Evolutionary conservation across 1,140 invertebrate genomes (phyloP).

Genomic region (Temnothorax longispinosus): DNA sequence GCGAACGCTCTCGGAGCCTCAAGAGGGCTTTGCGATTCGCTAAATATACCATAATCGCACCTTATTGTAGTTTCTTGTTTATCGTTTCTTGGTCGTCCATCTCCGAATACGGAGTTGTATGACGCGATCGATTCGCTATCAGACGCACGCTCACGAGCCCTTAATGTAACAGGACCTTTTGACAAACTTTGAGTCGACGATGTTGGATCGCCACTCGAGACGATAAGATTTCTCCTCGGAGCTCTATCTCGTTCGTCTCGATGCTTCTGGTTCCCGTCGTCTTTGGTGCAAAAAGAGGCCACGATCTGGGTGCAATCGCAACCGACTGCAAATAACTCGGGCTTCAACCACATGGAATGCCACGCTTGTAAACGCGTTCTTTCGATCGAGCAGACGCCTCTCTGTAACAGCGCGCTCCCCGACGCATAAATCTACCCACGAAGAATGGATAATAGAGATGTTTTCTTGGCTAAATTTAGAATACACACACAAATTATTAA

Average conservation of each 20-base stretch:
- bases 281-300: slow-evolving; percentile 70
- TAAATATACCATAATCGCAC: background rate
- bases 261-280: slow-evolving; percentile 31
- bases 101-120: background rate
- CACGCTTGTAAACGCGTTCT: slow-evolving; percentile 62
- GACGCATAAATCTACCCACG: background rate
- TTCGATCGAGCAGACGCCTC: slow-evolving; percentile 45
- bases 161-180: background rate
- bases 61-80: background rate
- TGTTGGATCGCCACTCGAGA: background rate
- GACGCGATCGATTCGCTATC: background rate
- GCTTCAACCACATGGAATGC: slow-evolving; percentile 59
- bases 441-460: background rate
- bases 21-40: slow-evolving; percentile 23
- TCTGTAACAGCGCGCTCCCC: background rate
- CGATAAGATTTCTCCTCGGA: slow-evolving; percentile 43
- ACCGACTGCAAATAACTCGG: slow-evolving; percentile 73
- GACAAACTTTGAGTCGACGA: background rate
- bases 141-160: background rate
- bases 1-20: slow-evolving; percentile 49
- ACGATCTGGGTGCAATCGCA: slow-evolving; percentile 67
- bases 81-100: background rate
- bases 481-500: background rate
- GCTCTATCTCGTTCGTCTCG: slow-evolving; percentile 7
- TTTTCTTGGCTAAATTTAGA: background rate